Evolutionary conservation across 2,888 invertebrate species (phyloP).

Genomic region (Platycheirus rosarum): DNA sequence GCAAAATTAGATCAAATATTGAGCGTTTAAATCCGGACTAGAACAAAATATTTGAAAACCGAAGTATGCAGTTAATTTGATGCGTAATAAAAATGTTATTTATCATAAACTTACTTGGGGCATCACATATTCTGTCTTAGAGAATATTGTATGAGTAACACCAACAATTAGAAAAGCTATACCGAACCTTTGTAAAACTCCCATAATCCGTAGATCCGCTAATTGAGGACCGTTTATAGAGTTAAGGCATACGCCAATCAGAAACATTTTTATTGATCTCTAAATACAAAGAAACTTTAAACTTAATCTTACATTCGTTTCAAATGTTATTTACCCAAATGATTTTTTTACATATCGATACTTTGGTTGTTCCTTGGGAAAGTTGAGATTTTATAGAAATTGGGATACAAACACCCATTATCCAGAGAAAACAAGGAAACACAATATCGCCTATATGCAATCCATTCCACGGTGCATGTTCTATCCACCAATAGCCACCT

Average conservation of each 20-base stretch:
- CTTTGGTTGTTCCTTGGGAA: conserved; percentile 76
- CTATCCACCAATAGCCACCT: conserved; percentile 93
- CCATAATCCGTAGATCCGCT: conserved; percentile 90
- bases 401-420: conserved; percentile 98
- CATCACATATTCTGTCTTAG: conserved; percentile 83
- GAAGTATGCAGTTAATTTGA: no score
- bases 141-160: conserved; percentile 85
- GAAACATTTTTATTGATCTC: conserved; percentile 90
- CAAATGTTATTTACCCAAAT: conserved; percentile 85
- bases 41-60: not conserved
- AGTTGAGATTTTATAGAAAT: conserved; percentile 86
- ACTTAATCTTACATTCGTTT: not conserved
- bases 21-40: conserved; percentile 78
- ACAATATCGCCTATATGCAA: conserved; percentile 94
- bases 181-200: conserved; percentile 95
- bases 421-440: conserved; percentile 99
- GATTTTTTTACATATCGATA: conserved; percentile 84
- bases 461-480: conserved; percentile 97
- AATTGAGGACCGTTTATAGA: conserved; percentile 87
- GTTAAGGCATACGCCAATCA: conserved; percentile 89
- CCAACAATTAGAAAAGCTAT: conserved; percentile 91
- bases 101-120: conserved; percentile 82
- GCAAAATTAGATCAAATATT: conserved; percentile 82
- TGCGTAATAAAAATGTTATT: no score
- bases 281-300: conserved; percentile 79